Base-by-base conservation (phyloP, 1,140 invertebrate genomes). In the Calliphora vicina region DNA sequence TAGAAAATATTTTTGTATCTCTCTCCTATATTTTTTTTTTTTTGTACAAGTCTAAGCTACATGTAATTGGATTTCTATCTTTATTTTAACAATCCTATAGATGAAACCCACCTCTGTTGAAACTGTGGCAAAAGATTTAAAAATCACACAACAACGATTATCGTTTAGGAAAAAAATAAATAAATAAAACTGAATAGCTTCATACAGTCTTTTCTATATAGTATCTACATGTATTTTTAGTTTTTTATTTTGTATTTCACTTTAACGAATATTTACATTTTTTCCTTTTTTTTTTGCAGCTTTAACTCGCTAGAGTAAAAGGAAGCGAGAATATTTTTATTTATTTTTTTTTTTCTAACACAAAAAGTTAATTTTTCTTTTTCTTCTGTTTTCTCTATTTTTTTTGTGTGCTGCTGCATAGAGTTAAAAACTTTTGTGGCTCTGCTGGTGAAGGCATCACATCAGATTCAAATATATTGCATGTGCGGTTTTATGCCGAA, bases 361-460 rank as follows among this genome's bases (percentile, higher is more conserved):
- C 26, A 25, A 35, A 17, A 45, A 73, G 67, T 82, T 73, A 35
- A 61, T 17, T 61, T 26, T 81, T 80, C 20, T 23, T 71, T 71
- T 82, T 20, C 20, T 42, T 71, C 12, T 71, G 15, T 81, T 81
- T 26, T 61, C n/a, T 29, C 10, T 45, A 23, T 1, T 35, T 78
- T 81, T 82, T n/a, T 57, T 76, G 80, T 42, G 74, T 8, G 29
- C 17, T 81, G 15, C 85, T 83, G 67, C 81, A 9, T 84, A 91
- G 93, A 82, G 84, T 94, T 15, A 94, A 93, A 85, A 93, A 94
- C 86, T 96, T 96, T 90, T 97, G 96, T 87, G 95, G 96, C 0
- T 96, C 95, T 17, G 94, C 95, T 10, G 95, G 95, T 0, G 96
- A 96, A 84, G 90, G 93, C 12, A 92, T 96, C 13, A 90, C 91